These are phyloP conservation scores for Brachyrhaphis roseni DNA, from an alignment of 2,797 vertebrate genomes.

Conservation along the genomic window DNA sequence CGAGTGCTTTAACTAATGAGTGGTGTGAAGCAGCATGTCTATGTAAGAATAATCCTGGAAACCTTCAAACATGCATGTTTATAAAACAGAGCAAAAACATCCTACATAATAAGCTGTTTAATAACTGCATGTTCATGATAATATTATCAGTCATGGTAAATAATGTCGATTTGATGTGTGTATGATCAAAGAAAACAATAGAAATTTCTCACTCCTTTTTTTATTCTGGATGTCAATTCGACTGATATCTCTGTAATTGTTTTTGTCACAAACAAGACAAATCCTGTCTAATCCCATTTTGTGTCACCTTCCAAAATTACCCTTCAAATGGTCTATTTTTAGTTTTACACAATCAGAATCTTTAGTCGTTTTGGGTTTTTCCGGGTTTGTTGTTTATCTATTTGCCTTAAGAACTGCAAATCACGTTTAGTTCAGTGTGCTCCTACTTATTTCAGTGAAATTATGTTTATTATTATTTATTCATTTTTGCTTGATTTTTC, in stretches of 20 bases:
- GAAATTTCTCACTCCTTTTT: background rate
- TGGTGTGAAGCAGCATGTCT: conserved; percentile 17
- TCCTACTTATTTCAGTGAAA: no score
- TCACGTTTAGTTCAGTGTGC: no score
- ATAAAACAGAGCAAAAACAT: background rate
- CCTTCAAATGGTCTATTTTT: background rate
- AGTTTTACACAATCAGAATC: background rate
- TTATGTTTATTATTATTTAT: no score
- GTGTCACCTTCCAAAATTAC: background rate
- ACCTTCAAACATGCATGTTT: background rate
- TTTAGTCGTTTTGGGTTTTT: no score
- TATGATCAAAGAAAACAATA: background rate
- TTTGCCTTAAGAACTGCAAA: no score
- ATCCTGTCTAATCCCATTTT: background rate
- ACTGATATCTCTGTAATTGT: background rate
- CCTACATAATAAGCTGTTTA: background rate
- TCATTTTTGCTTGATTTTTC: no score
- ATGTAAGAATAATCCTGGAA: conserved; percentile 29
- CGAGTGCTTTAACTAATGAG: conserved; percentile 24
- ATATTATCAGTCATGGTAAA: background rate
- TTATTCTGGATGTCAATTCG: background rate
- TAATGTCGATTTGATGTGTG: background rate
- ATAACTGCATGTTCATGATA: background rate
- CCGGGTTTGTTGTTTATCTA: no score
- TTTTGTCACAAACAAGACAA: background rate